Evolutionary conservation across 2,797 vertebrate species (phyloP), one percentile per base, ranked within the genome.

Genomic region (Capromys pilorides): DNA sequence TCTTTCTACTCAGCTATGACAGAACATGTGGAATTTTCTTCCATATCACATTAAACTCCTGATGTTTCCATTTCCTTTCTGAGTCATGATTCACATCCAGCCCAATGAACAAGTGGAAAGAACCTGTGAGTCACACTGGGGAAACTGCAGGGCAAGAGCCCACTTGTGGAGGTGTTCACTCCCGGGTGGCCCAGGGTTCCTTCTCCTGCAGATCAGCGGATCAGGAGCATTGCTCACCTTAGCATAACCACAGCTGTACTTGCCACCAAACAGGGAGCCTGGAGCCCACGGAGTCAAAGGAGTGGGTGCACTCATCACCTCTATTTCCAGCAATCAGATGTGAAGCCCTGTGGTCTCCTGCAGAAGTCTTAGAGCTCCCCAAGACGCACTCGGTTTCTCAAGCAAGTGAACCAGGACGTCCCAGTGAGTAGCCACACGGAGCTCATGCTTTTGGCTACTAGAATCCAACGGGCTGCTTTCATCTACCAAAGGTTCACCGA

Each of bases 21-120:
- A 94, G 66, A 94, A 91, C 21, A 24, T 62, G 31, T 33, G 59
- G 57, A 51, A 59, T 79, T 71, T 90, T 90, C 79, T 94, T 89
- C 90, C 91, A 86, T 57, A 69, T 78, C 57, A 86, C 71, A 82
- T 51, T 54, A 79, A 92, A 94, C 14, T 88, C 59, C 12, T 24
- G 21, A 95, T 75, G 14, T 54, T 81, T 71, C 41, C 39, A 67
- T 79, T 85, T 89, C 62, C n/a, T 81, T 87, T 88, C 36, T 59
- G 61, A n/a, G 36, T 11, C 39, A 33, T 83, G 87, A 90, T 36
- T 95, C 80, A n/a, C 21, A 6, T 51, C 36, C 83, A 83, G 41
- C 54, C 71, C 85, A 59, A 59, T 71, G 59, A 91, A 39, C 79
- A 82, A 57, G 71, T 31, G 36, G 82, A 36, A 62, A 82, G 77